phyloP scores from a whole-genome alignment of 2,797 vertebrate species.

The Coregonus suidteri region DNA sequence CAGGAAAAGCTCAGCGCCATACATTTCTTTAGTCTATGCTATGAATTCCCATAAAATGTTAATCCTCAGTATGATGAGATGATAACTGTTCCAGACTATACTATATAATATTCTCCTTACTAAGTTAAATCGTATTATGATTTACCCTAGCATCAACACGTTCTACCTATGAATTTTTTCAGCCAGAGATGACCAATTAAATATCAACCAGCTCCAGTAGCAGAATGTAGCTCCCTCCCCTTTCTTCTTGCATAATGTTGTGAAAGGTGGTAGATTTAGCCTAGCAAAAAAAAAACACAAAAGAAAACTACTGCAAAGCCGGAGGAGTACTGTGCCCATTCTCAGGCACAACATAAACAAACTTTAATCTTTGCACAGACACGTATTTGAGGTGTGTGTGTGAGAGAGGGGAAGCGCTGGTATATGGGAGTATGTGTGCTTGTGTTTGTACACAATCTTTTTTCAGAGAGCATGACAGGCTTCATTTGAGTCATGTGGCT shows the following conservation, averaged over 20 bases:
- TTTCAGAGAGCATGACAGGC: not conserved
- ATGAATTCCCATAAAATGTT: not conserved
- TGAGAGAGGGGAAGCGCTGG: not conserved
- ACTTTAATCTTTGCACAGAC: constrained; percentile 37
- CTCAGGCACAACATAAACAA: constrained; percentile 30
- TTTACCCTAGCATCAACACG: constrained; percentile 7
- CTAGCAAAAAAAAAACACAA: not conserved
- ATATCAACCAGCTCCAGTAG: constrained; percentile 25
- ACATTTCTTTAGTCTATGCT: constrained; percentile 3
- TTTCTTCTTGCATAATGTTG: constrained; percentile 38
- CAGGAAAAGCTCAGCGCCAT: constrained; percentile 13
- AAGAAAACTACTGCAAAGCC: constrained; percentile 10
- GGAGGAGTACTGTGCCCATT: constrained; percentile 40
- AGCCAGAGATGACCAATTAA: constrained; percentile 20
- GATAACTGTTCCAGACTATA: not conserved
- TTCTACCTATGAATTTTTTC: constrained; percentile 19
- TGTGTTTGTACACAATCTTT: constrained; percentile 15
- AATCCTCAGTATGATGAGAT: not conserved
- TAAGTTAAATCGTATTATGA: not conserved
- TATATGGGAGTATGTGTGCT: constrained; percentile 10
- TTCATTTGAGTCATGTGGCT: not conserved
- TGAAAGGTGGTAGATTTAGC: constrained; percentile 42
- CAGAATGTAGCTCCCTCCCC: constrained; percentile 15
- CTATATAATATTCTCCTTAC: not conserved
- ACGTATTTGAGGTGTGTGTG: constrained; percentile 27